Percentiles rank a stretch among this genome's conserved stretches.
These are phyloP conservation scores for Empis stercorea DNA, from an alignment of 2,888 invertebrate species.

Conservation along the genomic window DNA sequence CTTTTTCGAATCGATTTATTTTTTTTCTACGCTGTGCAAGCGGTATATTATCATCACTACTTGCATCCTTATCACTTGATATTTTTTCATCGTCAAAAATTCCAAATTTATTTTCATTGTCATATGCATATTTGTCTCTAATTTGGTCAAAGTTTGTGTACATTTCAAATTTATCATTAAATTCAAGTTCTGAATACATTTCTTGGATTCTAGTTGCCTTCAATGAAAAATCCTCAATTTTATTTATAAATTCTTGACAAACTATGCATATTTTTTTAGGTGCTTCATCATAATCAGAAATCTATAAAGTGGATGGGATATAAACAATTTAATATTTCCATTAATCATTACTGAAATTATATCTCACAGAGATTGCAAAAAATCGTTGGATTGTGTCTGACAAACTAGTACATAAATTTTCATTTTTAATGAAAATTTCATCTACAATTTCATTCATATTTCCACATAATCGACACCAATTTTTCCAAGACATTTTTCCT, in stretches of 20 bases:
- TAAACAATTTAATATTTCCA: too few relatives aligned
- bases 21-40: too few relatives aligned
- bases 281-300: constrained; percentile 16
- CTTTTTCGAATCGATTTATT: too few relatives aligned
- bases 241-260: constrained; percentile 23
- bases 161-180: background rate
- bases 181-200: constrained; percentile 16
- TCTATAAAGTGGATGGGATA: too few relatives aligned
- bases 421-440: constrained; percentile 5
- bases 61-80: too few relatives aligned
- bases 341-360: too few relatives aligned
- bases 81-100: too few relatives aligned
- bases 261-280: constrained; percentile 24
- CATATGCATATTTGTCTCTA: background rate
- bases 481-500: background rate
- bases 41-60: too few relatives aligned
- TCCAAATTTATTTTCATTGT: background rate
- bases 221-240: constrained; percentile 23
- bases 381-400: background rate
- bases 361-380: background rate
- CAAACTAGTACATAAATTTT: background rate
- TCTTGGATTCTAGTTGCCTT: constrained; percentile 26
- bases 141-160: background rate
- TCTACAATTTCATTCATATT: constrained; percentile 2
- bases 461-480: constrained; percentile 11